phyloP scores from a whole-genome alignment of 2,797 vertebrate genomes.

The Simalia tracyae region DNA sequence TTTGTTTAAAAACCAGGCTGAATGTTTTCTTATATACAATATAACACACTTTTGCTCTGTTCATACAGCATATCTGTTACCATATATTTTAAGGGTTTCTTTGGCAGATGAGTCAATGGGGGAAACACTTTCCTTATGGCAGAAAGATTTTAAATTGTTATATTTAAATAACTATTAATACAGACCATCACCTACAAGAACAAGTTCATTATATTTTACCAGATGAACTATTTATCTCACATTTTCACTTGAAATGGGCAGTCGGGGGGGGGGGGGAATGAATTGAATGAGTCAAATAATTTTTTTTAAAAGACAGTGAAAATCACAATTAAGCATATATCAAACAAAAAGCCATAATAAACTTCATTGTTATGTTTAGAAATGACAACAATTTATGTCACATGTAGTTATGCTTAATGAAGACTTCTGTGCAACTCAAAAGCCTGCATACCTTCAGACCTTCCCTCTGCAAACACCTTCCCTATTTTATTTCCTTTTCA shows the following conservation, averaged over 20 bases:
- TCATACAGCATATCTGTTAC: not conserved
- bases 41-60: not conserved
- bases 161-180: not conserved
- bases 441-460: not conserved
- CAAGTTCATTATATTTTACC: not conserved
- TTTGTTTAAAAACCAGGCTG: not conserved
- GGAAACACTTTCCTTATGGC: not conserved
- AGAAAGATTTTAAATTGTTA: not conserved
- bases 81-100: not conserved
- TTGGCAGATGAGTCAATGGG: not conserved
- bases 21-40: not conserved
- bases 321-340: not conserved
- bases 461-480: not conserved
- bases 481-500: not conserved
- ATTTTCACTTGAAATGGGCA: not conserved
- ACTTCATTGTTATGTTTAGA: not conserved
- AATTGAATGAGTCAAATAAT: not conserved
- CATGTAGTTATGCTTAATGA: not conserved
- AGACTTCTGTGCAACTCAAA: not conserved
- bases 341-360: not conserved
- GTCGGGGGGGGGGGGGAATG: fast-evolving
- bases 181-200: not conserved
- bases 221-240: not conserved
- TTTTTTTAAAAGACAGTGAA: not conserved
- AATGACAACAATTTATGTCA: not conserved